These are phyloP conservation scores for Seira ritae DNA, from an alignment of 2,888 invertebrate species.

Conservation along the genomic window DNA sequence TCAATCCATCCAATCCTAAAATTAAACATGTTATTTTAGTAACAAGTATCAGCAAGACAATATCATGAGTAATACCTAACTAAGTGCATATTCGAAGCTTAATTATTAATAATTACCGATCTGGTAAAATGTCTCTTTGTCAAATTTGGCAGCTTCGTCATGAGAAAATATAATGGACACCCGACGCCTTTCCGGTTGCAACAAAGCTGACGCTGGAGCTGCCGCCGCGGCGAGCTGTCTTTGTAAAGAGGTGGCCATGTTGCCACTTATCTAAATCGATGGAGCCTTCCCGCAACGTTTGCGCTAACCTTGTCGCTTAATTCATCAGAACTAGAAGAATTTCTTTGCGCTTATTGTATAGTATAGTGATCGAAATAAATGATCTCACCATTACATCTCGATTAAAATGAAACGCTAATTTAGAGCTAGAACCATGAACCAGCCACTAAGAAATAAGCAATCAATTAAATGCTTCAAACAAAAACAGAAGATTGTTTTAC, in stretches of 20 bases:
- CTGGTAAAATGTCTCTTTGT: conserved; percentile 89
- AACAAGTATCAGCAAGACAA: not conserved
- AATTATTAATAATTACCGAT: conserved; percentile 83
- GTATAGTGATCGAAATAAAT: no score
- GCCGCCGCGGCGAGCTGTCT: conserved; percentile 86
- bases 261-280: no score
- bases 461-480: conserved; percentile 62
- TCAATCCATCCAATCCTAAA: conserved; percentile 86
- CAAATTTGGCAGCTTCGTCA: conserved; percentile 91
- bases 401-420: no score
- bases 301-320: no score
- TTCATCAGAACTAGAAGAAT: no score
- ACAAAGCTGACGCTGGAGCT: conserved; percentile 84
- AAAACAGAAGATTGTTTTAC: no score
- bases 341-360: no score
- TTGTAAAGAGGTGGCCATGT: conserved; percentile 82
- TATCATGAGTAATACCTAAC: not conserved
- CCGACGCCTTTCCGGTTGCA: conserved; percentile 83
- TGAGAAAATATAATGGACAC: conserved; percentile 92
- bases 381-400: no score
- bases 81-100: not conserved
- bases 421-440: no score
- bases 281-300: no score
- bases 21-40: not conserved
- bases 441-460: no score